These are phyloP conservation scores for Ptychodera flava DNA, from an alignment of 35 echinoderm and acorn worm genomes.

Conservation along the genomic window DNA sequence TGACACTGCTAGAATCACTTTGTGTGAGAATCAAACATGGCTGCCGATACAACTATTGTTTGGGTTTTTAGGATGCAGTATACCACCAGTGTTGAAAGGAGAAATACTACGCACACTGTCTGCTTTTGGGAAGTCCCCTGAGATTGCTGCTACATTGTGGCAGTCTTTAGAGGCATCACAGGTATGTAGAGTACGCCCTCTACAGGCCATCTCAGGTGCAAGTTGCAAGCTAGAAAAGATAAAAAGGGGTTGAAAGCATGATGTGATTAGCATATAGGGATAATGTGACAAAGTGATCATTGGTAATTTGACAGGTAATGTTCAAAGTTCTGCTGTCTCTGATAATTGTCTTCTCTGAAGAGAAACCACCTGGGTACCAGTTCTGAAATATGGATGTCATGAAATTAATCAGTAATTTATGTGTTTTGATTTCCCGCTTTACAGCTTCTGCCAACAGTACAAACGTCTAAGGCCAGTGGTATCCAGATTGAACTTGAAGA, in stretches of 20 bases:
- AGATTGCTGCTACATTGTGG: conserved; percentile 75
- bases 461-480: conserved; percentile 37
- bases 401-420: no score
- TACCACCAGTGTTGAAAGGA: conserved; percentile 79
- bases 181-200: no score
- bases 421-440: conserved; percentile 12
- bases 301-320: neutral
- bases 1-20: conserved; percentile 61
- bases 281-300: neutral
- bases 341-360: no score
- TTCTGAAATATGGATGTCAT: no score
- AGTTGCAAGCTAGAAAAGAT: no score
- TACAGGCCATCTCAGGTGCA: no score
- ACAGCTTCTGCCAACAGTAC: conserved; percentile 72
- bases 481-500: conserved; percentile 85
- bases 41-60: conserved; percentile 68
- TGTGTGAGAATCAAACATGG: conserved; percentile 97
- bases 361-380: no score
- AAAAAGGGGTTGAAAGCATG: no score
- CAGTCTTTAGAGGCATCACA: conserved; percentile 88
- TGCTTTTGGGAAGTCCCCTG: conserved; percentile 74
- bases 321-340: neutral
- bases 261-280: no score
- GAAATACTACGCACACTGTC: conserved; percentile 74
- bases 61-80: conserved; percentile 78